Percentiles rank a stretch among this genome's conserved stretches.
These are phyloP conservation scores for Drosophila paramelanica DNA, from an alignment of 2,888 invertebrate species.

Conservation along the genomic window DNA sequence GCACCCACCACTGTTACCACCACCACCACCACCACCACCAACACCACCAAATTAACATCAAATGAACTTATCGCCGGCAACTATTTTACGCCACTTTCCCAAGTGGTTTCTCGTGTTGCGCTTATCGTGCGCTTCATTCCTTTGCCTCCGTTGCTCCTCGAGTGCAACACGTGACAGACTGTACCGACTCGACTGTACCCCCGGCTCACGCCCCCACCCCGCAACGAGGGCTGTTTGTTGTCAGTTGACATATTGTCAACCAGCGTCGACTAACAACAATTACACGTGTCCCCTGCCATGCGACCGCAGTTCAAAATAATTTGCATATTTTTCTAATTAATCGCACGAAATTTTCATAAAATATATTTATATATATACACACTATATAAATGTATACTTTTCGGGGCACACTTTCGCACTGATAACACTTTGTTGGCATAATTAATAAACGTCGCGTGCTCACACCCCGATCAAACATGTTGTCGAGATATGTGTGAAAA, in stretches of 20 bases:
- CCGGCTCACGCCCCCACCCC: slow-evolving; percentile 15
- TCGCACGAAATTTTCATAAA: slow-evolving; percentile 71
- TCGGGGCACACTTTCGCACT: slow-evolving; percentile 19
- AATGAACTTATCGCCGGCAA: slow-evolving; percentile 76
- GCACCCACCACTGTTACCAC: slow-evolving; percentile 53
- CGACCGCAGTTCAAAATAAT: slow-evolving; percentile 59
- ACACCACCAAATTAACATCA: slow-evolving; percentile 68
- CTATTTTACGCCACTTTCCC: slow-evolving; percentile 79
- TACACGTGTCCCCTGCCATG: slow-evolving; percentile 70
- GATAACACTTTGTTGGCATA: slow-evolving; percentile 66
- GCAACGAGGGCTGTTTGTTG: slow-evolving; percentile 56
- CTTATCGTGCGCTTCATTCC: slow-evolving; percentile 54
- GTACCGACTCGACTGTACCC: slow-evolving; percentile 40
- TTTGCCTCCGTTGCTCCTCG: slow-evolving; percentile 23
- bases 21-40: slow-evolving; percentile 18
- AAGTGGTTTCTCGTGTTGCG: slow-evolving; percentile 77
- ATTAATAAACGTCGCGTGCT: slow-evolving; percentile 76
- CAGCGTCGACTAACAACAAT: slow-evolving; percentile 73
- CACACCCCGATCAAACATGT: slow-evolving; percentile 39
- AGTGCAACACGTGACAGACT: slow-evolving; percentile 74
- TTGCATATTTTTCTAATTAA: slow-evolving; percentile 84
- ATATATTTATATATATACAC: slow-evolving; percentile 20
- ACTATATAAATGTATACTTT: slow-evolving; percentile 14
- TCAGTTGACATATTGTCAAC: slow-evolving; percentile 82
- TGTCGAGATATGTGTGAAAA: slow-evolving; percentile 45